phyloP scores from a whole-genome alignment of 2,888 invertebrate genomes.

The Coenonympha glycerion region DNA sequence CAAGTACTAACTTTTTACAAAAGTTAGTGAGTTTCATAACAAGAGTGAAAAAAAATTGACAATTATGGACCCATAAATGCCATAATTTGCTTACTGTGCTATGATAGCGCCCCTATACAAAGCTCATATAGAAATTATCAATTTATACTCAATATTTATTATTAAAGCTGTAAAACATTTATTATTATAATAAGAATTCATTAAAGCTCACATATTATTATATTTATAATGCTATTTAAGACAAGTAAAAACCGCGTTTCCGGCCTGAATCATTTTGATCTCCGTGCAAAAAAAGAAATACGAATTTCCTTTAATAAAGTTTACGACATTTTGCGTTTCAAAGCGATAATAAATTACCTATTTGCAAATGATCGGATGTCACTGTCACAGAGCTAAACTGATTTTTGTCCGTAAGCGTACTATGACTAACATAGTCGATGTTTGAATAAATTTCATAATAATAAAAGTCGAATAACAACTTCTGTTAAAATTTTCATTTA shows the following conservation, averaged over 20 bases:
- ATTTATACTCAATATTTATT: no score
- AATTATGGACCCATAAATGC: no score
- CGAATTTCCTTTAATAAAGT: neutral
- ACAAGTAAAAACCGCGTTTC: slow-evolving; percentile 3
- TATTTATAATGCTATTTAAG: neutral
- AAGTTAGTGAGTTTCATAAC: no score
- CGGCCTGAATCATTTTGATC: slow-evolving; percentile 8
- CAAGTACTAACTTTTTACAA: no score
- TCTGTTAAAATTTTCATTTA: neutral
- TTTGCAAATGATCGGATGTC: slow-evolving; percentile 11
- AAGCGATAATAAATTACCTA: neutral
- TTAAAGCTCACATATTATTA: neutral
- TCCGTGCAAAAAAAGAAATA: slow-evolving; percentile 5
- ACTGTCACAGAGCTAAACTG: neutral
- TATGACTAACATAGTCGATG: neutral
- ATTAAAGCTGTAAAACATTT: neutral
- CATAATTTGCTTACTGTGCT: no score
- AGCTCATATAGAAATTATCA: no score
- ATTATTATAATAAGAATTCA: neutral
- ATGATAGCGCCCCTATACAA: no score
- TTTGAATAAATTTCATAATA: neutral
- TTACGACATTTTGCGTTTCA: slow-evolving; percentile 1
- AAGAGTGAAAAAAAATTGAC: no score
- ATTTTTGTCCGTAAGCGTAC: neutral
- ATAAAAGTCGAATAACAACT: neutral